Percentiles rank a stretch among this genome's conserved stretches.
phyloP scores from a whole-genome alignment of 2,797 vertebrate species.

The Fistularia tabacaria region DNA sequence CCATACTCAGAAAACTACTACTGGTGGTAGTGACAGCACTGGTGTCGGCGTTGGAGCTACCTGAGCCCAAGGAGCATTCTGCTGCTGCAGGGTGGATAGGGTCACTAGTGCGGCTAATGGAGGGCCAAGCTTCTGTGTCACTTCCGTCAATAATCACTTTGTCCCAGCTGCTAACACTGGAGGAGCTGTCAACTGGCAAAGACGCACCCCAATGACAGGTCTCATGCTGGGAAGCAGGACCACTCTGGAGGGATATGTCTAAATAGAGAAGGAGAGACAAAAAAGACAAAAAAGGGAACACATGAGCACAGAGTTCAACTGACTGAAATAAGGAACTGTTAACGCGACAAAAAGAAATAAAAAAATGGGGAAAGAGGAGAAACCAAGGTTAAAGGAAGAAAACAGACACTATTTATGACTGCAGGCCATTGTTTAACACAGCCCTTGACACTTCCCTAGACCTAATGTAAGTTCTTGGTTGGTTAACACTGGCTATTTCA shows the following conservation, averaged over 20 bases:
- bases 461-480: conserved; percentile 48
- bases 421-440: conserved; percentile 35
- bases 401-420: conserved; percentile 9
- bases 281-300: conserved; percentile 1
- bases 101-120: conserved; percentile 80
- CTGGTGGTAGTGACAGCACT: conserved; percentile 52
- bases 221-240: conserved; percentile 89
- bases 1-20: conserved; percentile 88
- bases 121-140: conserved; percentile 88
- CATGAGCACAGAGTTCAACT: background rate
- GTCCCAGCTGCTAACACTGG: conserved; percentile 86
- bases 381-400: background rate
- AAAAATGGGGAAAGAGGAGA: background rate
- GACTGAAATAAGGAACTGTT: conserved; percentile 6
- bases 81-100: conserved; percentile 69
- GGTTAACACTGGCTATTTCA: conserved; percentile 45
- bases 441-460: conserved; percentile 13
- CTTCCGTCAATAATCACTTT: conserved; percentile 87
- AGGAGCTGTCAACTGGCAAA: conserved; percentile 78
- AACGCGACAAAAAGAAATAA: background rate
- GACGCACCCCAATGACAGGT: conserved; percentile 83
- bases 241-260: conserved; percentile 87
- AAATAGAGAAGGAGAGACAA: conserved; percentile 43
- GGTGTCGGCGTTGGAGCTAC: conserved; percentile 79
- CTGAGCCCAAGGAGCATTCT: conserved; percentile 88